phyloP scores from a whole-genome alignment of 2,888 invertebrate species.

The Chymomyza caudatula region DNA sequence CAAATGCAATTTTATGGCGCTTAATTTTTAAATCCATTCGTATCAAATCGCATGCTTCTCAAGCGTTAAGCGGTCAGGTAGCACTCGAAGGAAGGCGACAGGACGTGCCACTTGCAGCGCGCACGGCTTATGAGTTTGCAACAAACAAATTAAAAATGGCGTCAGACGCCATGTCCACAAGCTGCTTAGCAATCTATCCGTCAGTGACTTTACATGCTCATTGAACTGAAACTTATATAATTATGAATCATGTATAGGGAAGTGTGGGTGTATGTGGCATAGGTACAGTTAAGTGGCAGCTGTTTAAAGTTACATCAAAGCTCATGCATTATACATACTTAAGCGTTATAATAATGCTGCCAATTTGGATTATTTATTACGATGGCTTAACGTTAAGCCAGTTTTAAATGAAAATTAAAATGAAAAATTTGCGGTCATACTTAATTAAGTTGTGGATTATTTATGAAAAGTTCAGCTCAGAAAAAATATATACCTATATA shows the following conservation, averaged over 20 bases:
- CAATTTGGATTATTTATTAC: slow-evolving; percentile 40
- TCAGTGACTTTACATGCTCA: slow-evolving; percentile 12
- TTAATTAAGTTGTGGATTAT: slow-evolving; percentile 70
- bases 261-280: neutral
- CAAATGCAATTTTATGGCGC: slow-evolving; percentile 72
- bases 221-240: slow-evolving; percentile 25
- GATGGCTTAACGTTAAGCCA: slow-evolving; percentile 49
- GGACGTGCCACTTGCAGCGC: neutral
- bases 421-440: slow-evolving; percentile 47
- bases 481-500: slow-evolving; percentile 13
- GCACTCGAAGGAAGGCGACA: neutral
- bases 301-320: neutral
- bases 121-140: slow-evolving; percentile 54
- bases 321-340: neutral
- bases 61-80: slow-evolving; percentile 28
- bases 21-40: slow-evolving; percentile 63
- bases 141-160: slow-evolving; percentile 51
- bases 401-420: slow-evolving; percentile 34
- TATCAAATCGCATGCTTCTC: slow-evolving; percentile 35
- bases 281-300: neutral
- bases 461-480: slow-evolving; percentile 38
- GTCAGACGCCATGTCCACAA: slow-evolving; percentile 22
- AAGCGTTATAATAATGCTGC: slow-evolving; percentile 16
- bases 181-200: slow-evolving; percentile 19
- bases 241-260: neutral